Conservation (phyloP, 30 jellyfish, hydroid and myxozoan genomes). For the Turritopsis rubra region DNA sequence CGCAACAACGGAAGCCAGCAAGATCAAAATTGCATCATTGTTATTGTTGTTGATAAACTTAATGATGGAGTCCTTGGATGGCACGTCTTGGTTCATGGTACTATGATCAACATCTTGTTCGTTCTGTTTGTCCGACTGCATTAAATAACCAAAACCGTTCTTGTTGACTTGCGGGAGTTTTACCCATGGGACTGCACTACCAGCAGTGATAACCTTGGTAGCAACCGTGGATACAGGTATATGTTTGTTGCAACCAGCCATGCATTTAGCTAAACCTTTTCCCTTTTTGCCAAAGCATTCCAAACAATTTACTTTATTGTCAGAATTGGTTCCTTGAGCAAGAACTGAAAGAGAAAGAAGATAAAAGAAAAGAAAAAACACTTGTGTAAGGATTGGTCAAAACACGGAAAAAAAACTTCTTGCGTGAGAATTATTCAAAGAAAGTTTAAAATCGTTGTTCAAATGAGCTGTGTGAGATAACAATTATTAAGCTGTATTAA, state of each 20-base stretch:
- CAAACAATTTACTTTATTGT: not conserved
- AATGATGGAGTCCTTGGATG: not conserved
- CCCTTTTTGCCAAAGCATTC: not conserved
- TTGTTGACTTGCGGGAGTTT: not conserved
- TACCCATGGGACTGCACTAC: not conserved
- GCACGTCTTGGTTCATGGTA: not conserved
- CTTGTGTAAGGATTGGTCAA: too few relatives aligned
- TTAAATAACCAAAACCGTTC: not conserved
- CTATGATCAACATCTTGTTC: not conserved
- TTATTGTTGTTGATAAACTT: not conserved
- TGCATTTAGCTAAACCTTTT: not conserved
- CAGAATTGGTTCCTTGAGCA: too few relatives aligned
- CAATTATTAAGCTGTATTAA: too few relatives aligned
- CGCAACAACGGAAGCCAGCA: not conserved
- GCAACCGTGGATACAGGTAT: not conserved
- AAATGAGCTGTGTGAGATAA: not conserved
- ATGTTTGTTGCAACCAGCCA: not conserved
- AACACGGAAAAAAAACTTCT: not conserved
- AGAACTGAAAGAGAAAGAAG: too few relatives aligned
- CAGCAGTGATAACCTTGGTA: not conserved
- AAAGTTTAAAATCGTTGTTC: not conserved
- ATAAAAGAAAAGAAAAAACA: too few relatives aligned
- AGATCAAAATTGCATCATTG: not conserved
- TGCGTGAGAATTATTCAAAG: not conserved
- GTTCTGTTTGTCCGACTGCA: not conserved